phyloP scores from a whole-genome alignment of 2,888 invertebrate genomes.

The Leuctra nigra region DNA sequence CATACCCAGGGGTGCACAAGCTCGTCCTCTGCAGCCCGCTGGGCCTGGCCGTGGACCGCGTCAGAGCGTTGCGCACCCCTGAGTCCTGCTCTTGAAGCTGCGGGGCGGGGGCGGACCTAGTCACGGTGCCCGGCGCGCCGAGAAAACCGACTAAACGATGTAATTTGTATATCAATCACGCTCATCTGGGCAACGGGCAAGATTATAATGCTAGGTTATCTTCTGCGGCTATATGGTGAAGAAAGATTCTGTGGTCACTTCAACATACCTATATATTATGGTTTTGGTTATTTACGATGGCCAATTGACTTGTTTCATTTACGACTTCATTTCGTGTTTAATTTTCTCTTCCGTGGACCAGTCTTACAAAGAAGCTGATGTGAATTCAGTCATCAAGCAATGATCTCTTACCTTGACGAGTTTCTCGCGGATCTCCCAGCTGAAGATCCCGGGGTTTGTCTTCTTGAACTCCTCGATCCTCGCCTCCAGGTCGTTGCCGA shows the following conservation, averaged over 20 bases:
- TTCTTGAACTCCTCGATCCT: conserved; percentile 87
- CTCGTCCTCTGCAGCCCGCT: no score
- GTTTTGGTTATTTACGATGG: background rate
- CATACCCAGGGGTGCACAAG: background rate
- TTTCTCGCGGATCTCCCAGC: conserved; percentile 92
- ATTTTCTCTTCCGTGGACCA: no score
- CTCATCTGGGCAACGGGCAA: background rate
- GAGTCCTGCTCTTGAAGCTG: no score
- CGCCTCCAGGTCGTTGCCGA: conserved; percentile 88
- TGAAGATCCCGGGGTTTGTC: conserved; percentile 88
- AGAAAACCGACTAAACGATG: conserved; percentile 18
- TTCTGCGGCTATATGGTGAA: background rate
- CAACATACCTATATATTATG: background rate
- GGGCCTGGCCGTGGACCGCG: no score
- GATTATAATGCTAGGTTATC: conserved; percentile 6
- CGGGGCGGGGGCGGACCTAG: conserved; percentile 16
- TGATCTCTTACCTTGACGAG: conserved; percentile 89
- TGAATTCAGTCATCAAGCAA: no score
- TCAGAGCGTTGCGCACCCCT: background rate
- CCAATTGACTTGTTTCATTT: conserved; percentile 12
- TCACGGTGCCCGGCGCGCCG: conserved; percentile 13
- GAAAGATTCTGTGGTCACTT: background rate
- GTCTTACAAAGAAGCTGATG: no score
- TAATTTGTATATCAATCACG: conserved; percentile 25
- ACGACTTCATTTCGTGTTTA: background rate